phyloP scores from a whole-genome alignment of 2,888 invertebrate genomes.

The Caenorhabditis sp. region DNA sequence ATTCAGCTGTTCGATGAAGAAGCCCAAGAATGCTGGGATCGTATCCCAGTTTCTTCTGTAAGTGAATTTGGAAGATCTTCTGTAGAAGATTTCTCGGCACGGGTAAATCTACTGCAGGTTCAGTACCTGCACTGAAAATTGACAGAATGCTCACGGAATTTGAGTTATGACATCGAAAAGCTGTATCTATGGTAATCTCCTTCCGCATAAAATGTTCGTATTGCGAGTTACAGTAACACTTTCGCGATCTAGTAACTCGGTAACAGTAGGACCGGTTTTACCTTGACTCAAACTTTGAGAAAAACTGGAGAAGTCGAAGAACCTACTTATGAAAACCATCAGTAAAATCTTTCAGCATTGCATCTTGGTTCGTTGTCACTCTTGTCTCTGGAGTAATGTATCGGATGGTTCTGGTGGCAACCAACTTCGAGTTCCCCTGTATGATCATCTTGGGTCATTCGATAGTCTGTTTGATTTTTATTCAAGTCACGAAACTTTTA shows the following conservation, averaged over 20 bases:
- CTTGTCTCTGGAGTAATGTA: slow-evolving; percentile 46
- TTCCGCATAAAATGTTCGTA: too few relatives aligned
- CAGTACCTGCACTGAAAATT: too few relatives aligned
- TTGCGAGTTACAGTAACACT: too few relatives aligned
- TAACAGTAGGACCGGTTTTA: too few relatives aligned
- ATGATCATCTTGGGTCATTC: slow-evolving; percentile 50
- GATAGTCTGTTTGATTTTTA: not conserved
- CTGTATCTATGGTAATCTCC: too few relatives aligned
- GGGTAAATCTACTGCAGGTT: too few relatives aligned
- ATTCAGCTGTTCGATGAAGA: slow-evolving; percentile 21
- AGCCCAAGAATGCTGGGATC: slow-evolving; percentile 15
- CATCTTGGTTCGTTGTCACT: slow-evolving; percentile 36
- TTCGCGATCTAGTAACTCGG: too few relatives aligned
- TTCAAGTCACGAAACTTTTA: slow-evolving; percentile 30
- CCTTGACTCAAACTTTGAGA: too few relatives aligned
- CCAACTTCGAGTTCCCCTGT: slow-evolving; percentile 52
- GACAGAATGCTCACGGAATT: too few relatives aligned
- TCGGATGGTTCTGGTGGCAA: slow-evolving; percentile 42
- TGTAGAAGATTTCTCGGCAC: too few relatives aligned
- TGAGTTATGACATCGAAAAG: too few relatives aligned
- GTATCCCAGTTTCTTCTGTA: slow-evolving; percentile 36
- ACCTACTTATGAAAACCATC: not conserved
- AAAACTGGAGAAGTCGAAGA: too few relatives aligned
- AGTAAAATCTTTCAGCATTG: slow-evolving; percentile 23
- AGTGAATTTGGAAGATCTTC: not conserved